Percentiles rank a stretch among this genome's conserved stretches.
Conservation (phyloP, 1,140 invertebrate species). For the Drosophila sechellia region DNA sequence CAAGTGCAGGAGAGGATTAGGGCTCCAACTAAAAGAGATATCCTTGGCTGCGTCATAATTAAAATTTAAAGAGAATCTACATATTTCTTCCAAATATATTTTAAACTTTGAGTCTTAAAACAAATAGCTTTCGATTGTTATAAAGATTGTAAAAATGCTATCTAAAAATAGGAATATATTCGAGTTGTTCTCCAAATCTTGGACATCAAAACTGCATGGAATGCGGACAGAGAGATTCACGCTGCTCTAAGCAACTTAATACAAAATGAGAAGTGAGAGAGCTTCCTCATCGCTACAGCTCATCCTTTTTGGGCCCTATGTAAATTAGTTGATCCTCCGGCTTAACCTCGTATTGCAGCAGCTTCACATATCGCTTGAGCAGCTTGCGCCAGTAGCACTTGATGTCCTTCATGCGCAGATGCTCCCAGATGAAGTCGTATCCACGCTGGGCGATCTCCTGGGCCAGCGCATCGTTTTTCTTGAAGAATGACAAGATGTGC, state of each 20-base stretch:
- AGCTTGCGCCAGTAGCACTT: constrained; percentile 95
- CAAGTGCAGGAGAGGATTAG: background rate
- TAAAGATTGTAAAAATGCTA: background rate
- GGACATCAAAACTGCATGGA: background rate
- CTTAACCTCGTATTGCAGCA: constrained; percentile 89
- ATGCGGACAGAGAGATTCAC: background rate
- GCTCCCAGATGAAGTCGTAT: constrained; percentile 92
- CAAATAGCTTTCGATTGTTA: constrained; percentile 9
- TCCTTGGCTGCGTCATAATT: background rate
- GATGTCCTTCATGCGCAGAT: constrained; percentile 93
- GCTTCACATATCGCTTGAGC: constrained; percentile 90
- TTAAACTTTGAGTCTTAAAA: constrained; percentile 4
- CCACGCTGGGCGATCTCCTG: constrained; percentile 93
- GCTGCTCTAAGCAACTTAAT: too few species aligned
- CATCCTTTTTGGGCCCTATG: constrained; percentile 45
- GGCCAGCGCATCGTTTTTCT: constrained; percentile 90
- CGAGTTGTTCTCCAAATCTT: background rate
- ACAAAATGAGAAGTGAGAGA: background rate
- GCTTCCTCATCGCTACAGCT: constrained; percentile 34
- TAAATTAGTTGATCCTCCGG: constrained; percentile 86
- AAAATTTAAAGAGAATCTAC: constrained; percentile 1
- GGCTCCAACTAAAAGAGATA: constrained; percentile 1
- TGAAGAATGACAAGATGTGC: constrained; percentile 91
- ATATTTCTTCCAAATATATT: constrained; percentile 12
- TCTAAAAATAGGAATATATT: background rate